Evolutionary conservation across 2,888 invertebrate genomes (phyloP).

Genomic region (Clepsis dumicolana): DNA sequence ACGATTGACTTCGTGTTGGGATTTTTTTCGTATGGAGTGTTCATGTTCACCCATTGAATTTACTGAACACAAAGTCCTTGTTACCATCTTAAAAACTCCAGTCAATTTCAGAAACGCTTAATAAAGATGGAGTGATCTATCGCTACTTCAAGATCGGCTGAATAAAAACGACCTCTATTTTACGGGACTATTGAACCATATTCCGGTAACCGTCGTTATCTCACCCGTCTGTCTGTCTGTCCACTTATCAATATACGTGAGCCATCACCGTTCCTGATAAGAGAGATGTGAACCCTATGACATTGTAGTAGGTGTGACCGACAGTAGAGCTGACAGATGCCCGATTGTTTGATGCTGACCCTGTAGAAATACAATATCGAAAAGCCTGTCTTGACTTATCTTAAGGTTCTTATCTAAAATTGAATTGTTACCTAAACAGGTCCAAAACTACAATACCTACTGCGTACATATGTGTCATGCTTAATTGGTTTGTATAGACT

Average conservation of each 20-base stretch:
- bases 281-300: slow-evolving; percentile 45
- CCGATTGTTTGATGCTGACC: slow-evolving; percentile 48
- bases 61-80: too few relatives aligned
- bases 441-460: too few relatives aligned
- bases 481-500: too few relatives aligned
- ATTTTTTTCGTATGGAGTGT: too few relatives aligned
- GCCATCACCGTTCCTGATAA: slow-evolving; percentile 46
- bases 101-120: background rate
- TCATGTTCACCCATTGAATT: too few relatives aligned
- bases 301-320: slow-evolving; percentile 46
- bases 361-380: slow-evolving; percentile 26
- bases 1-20: too few relatives aligned
- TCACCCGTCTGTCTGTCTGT: slow-evolving; percentile 39
- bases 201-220: slow-evolving; percentile 36
- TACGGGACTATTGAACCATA: slow-evolving; percentile 32
- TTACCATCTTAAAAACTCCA: background rate
- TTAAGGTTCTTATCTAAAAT: background rate
- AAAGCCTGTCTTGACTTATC: background rate
- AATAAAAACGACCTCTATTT: slow-evolving; percentile 31
- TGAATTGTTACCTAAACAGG: background rate
- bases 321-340: slow-evolving; percentile 48
- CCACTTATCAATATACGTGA: slow-evolving; percentile 60
- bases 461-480: too few relatives aligned
- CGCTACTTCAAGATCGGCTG: slow-evolving; percentile 1
- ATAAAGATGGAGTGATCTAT: background rate